phyloP scores from a whole-genome alignment of 2,797 vertebrate species.

The Gallinago solitaria region DNA sequence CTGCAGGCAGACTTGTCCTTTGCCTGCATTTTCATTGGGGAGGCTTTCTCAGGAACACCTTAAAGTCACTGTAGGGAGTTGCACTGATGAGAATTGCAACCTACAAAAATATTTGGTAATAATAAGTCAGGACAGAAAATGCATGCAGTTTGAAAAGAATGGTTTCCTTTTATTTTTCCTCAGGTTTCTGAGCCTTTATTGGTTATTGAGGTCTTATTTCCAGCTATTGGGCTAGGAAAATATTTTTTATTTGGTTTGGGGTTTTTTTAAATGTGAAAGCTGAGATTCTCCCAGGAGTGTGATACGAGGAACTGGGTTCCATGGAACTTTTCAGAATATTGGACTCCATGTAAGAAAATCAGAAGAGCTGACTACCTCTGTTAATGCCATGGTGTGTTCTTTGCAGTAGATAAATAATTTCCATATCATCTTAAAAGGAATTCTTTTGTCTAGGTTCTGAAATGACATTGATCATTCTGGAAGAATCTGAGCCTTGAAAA shows the following conservation, averaged over 20 bases:
- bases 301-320: not conserved
- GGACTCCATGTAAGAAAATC: not conserved
- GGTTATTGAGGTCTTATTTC: not conserved
- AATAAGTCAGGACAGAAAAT: not conserved
- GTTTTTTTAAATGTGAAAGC: not conserved
- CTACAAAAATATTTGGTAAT: not conserved
- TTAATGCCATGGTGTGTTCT: not conserved
- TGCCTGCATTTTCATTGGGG: not conserved
- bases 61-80: not conserved
- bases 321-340: not conserved
- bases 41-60: not conserved
- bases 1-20: not conserved
- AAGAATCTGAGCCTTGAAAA: not conserved
- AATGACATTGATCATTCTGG: not conserved
- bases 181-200: not conserved
- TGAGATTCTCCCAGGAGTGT: not conserved
- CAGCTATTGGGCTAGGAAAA: not conserved
- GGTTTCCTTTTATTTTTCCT: not conserved
- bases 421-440: fast-evolving
- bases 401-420: not conserved
- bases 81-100: not conserved
- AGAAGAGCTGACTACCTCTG: not conserved
- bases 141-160: not conserved
- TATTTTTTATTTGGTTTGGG: not conserved
- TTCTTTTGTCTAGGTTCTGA: not conserved